Percentiles rank a stretch among this genome's conserved stretches.
phyloP scores from a whole-genome alignment of 2,888 invertebrate genomes.

The Volucella inflata region DNA sequence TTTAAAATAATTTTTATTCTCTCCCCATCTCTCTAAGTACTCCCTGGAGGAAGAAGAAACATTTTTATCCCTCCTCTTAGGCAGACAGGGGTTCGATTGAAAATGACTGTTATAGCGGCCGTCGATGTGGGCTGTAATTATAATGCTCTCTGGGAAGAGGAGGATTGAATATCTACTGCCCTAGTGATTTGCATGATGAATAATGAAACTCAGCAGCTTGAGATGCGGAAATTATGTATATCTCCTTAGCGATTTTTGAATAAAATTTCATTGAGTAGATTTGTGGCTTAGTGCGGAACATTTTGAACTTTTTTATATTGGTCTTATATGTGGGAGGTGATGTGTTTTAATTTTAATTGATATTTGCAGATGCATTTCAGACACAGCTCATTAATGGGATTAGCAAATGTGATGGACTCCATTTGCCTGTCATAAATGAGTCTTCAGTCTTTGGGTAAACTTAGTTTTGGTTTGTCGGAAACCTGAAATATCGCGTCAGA shows the following conservation, averaged over 20 bases:
- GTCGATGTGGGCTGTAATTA: constrained; percentile 29
- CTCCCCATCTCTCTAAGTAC: background rate
- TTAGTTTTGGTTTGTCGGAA: no score
- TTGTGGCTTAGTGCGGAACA: background rate
- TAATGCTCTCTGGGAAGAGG: constrained; percentile 15
- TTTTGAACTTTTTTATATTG: background rate
- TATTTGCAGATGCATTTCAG: no score
- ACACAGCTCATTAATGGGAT: no score
- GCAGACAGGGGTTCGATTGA: constrained; percentile 21
- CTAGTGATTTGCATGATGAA: constrained; percentile 26
- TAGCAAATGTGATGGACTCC: no score
- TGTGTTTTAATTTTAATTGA: no score
- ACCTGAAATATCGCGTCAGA: no score
- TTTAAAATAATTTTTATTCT: constrained; percentile 25
- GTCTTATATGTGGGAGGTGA: background rate
- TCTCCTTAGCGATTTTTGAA: constrained; percentile 29
- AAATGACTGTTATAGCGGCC: constrained; percentile 32
- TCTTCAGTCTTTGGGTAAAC: no score
- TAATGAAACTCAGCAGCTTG: constrained; percentile 14
- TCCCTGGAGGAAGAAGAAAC: background rate
- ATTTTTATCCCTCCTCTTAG: background rate
- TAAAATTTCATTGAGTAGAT: constrained; percentile 36
- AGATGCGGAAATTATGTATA: constrained; percentile 32
- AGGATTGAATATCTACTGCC: constrained; percentile 14
- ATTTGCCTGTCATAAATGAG: no score